A percentile compares a stretch with the other conserved stretches of the same genome.
Evolutionary conservation across 2,797 vertebrate genomes (phyloP).

Genomic region (Eulemur mongoz): DNA sequence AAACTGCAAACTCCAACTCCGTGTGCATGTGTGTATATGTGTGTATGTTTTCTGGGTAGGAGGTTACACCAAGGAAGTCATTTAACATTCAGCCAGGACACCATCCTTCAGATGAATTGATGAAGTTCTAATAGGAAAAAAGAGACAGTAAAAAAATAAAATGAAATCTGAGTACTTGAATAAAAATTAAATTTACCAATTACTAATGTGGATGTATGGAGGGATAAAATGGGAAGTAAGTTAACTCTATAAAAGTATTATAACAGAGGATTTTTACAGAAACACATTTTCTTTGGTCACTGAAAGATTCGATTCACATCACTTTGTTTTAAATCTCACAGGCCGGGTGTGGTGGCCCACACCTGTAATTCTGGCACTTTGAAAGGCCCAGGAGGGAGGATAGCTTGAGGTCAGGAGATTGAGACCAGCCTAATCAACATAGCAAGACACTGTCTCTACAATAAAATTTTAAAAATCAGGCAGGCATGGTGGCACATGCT

Average conservation of each 20-base stretch:
- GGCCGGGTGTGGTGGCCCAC: neutral
- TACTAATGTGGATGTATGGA: neutral
- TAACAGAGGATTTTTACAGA: neutral
- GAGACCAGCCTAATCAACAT: neutral
- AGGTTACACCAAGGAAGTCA: neutral
- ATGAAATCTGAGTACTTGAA: neutral
- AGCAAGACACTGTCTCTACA: neutral
- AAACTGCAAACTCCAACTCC: neutral
- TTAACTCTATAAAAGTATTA: neutral
- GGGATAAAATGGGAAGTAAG: neutral
- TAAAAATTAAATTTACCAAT: neutral
- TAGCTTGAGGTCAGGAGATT: neutral
- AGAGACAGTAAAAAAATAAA: neutral
- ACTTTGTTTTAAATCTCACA: neutral
- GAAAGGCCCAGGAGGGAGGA: neutral
- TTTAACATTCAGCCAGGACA: neutral
- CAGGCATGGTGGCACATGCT: neutral
- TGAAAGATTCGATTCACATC: neutral
- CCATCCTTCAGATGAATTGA: neutral
- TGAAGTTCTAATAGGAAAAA: neutral
- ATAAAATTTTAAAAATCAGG: neutral
- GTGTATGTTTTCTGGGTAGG: neutral
- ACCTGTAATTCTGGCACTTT: neutral
- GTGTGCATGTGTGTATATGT: fast-evolving
- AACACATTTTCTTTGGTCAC: neutral